Evolutionary conservation across 2,113 vertebrate genomes (phyloP).

Genomic region (Dipodomys merriami): DNA sequence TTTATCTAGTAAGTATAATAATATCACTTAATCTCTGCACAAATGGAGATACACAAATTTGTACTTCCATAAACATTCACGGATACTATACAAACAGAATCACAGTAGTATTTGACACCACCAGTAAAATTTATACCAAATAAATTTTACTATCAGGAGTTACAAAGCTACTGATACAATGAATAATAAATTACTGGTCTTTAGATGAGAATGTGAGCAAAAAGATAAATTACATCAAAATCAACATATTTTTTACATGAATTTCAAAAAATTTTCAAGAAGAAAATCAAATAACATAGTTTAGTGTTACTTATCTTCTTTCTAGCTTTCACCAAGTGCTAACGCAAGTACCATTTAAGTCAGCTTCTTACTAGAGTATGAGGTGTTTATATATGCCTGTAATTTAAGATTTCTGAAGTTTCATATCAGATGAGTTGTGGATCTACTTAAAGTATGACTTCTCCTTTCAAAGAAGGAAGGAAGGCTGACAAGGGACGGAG

Average conservation of each 20-base stretch:
- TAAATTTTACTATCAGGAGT: conserved; percentile 52
- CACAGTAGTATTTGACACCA: conserved; percentile 60
- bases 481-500: conserved; percentile 95
- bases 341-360: conserved; percentile 84
- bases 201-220: conserved; percentile 63
- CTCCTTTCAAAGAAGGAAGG: conserved; percentile 94
- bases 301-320: conserved; percentile 84
- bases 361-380: conserved; percentile 73
- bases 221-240: conserved; percentile 74
- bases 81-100: conserved; percentile 46
- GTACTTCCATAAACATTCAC: conserved; percentile 58
- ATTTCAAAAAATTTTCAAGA: conserved; percentile 55
- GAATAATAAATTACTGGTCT: conserved; percentile 68
- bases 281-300: conserved; percentile 68
- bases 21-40: conserved; percentile 55
- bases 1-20: conserved; percentile 44
- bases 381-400: conserved; percentile 69
- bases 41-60: conserved; percentile 64
- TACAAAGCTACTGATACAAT: conserved; percentile 51
- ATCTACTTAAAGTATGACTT: conserved; percentile 96
- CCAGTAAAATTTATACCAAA: conserved; percentile 53
- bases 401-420: conserved; percentile 19
- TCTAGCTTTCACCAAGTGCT: conserved; percentile 83
- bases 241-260: conserved; percentile 68
- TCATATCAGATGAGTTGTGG: conserved; percentile 96